Conservation (phyloP, 2,888 invertebrate genomes). For the Brenthis ino region DNA sequence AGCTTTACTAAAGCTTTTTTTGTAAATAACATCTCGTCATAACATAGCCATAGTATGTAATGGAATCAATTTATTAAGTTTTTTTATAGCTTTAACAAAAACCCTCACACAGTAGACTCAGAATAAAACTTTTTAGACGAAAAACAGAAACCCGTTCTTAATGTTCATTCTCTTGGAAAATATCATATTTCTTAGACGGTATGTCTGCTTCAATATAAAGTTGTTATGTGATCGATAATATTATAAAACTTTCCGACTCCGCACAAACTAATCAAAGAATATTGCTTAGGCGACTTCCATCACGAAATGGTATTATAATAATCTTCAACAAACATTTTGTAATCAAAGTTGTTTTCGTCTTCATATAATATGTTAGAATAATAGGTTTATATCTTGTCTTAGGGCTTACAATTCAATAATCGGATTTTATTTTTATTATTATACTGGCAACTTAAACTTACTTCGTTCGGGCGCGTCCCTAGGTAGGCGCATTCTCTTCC, state of each 20-base stretch:
- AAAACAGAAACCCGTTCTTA: neutral
- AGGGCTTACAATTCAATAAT: too few relatives aligned
- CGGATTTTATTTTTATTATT: too few relatives aligned
- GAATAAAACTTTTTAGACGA: conserved; percentile 2
- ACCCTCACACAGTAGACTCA: neutral
- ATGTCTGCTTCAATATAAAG: conserved; percentile 22
- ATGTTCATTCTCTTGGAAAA: conserved; percentile 17
- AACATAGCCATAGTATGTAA: too few relatives aligned
- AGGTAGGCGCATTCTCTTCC: too few relatives aligned
- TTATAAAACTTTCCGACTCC: conserved; percentile 21
- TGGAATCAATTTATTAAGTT: too few relatives aligned
- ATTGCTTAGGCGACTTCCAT: conserved; percentile 25
- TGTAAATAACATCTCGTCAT: too few relatives aligned
- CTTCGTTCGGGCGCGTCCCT: too few relatives aligned
- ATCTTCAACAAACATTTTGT: conserved; percentile 21
- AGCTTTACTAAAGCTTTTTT: too few relatives aligned
- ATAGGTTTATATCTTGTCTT: neutral
- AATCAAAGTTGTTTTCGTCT: conserved; percentile 21
- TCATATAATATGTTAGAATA: neutral
- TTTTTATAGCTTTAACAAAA: too few relatives aligned
- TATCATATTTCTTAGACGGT: conserved; percentile 10
- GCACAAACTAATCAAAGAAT: conserved; percentile 27
- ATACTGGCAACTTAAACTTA: too few relatives aligned
- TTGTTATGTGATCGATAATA: conserved; percentile 22
- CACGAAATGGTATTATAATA: conserved; percentile 26